Evolutionary conservation across 1,140 invertebrate species (phyloP), one percentile per base, ranked within the genome.

Genomic region (Cydia fagiglandana): DNA sequence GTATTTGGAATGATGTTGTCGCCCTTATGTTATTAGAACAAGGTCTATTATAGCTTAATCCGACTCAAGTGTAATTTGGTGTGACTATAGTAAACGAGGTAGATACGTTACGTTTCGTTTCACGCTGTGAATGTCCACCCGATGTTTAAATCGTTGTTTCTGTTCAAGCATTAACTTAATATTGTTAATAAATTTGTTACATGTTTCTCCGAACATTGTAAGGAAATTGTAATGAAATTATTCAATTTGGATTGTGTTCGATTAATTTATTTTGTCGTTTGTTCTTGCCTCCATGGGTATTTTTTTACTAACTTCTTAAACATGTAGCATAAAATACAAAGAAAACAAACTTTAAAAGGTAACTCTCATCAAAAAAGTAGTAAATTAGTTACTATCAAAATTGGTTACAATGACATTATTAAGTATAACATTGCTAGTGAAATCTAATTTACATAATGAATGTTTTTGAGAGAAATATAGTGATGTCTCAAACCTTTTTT

Each of bases 101-200:
- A 20, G 73, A 74, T 74, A 50, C 45, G 73, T 73, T 47, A 50
- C 34, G n/a, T 47, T 73, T 38, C 47, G 73, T 56, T 53, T 53
- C 73, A 74, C 47, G 73, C 73, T 74, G 73, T 24, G 73, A 50
- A 24, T 45, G 73, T 74, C 73, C n/a, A 61, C 56, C 56, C 56
- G 56, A 61, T 61, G 56, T 61, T 61, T 20, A 24, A 61, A 61
- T 70, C 38, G 66, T 70, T 70, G 66, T 70, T 70, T 70, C 34
- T 38, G 30, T 70, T 66, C 17, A 17, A 70, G 34, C 66, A 70
- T 70, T 70, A 38, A 70, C 34, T 70, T 70, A 70, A 70, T 70
- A 70, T 38, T 70, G 30, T 70, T 70, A 34, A 70, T 70, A 70
- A 70, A 70, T 41, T 41, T 41, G 66, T 70, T 24, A 34, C 64